A percentile compares a stretch with the other conserved stretches of the same genome.
These are phyloP conservation scores for Drepana falcataria DNA, from an alignment of 2,888 invertebrate genomes.

Conservation along the genomic window DNA sequence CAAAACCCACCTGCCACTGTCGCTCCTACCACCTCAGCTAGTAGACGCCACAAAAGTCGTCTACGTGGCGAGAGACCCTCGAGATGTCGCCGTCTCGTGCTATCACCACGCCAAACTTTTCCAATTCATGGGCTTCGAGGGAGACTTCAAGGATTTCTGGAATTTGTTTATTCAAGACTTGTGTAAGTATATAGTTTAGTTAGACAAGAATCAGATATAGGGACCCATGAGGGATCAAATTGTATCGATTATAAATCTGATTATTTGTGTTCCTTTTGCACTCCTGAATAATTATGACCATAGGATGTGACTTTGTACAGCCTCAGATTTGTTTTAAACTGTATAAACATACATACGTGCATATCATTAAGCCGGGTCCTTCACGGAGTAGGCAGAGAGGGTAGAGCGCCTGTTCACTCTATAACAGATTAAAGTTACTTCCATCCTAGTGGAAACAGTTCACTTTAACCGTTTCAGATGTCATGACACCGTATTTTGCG, in stretches of 20 bases:
- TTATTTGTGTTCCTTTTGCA: too few relatives aligned
- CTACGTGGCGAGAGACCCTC: constrained; percentile 88
- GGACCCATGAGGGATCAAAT: too few relatives aligned
- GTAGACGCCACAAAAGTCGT: constrained; percentile 77
- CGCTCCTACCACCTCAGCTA: constrained; percentile 79
- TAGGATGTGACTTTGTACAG: too few relatives aligned
- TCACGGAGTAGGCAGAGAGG: too few relatives aligned
- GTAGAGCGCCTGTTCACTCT: too few relatives aligned
- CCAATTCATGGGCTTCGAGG: constrained; percentile 75
- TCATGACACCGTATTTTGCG: constrained; percentile 80
- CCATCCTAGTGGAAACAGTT: too few relatives aligned
- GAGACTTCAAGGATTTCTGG: constrained; percentile 82
- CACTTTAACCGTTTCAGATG: constrained; percentile 18
- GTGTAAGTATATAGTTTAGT: constrained; percentile 57
- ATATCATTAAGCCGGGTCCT: too few relatives aligned
- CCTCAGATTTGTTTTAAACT: too few relatives aligned
- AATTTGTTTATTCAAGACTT: constrained; percentile 78
- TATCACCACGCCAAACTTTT: constrained; percentile 83
- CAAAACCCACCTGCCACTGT: constrained; percentile 83
- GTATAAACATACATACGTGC: too few relatives aligned
- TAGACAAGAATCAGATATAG: background rate
- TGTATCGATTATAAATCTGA: too few relatives aligned
- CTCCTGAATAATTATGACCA: too few relatives aligned
- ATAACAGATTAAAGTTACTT: too few relatives aligned
- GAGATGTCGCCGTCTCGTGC: constrained; percentile 87